Evolutionary conservation across 2,797 vertebrate species (phyloP), one percentile per base, ranked within the genome.

Genomic region (Pseudopleuronectes americanus): DNA sequence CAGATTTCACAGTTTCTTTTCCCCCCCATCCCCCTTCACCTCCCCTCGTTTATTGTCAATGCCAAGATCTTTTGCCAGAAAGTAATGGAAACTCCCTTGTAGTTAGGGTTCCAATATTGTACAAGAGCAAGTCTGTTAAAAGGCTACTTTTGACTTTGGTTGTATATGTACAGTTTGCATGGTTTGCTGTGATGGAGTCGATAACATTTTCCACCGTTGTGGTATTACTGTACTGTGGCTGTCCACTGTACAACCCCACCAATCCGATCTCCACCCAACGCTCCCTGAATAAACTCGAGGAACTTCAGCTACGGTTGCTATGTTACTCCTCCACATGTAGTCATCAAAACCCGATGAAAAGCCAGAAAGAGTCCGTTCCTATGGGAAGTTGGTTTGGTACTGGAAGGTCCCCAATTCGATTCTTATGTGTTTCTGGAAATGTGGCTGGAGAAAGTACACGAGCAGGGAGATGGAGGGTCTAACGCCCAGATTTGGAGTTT

Each of bases 1-100:
- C 66, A 87, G 79, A 90, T 93, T 91, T 92, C 84, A 88, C 75
- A 84, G 69, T 24, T 81, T 81, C 74, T 75, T 74, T 57, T 71
- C 28, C 36, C 73, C 17, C 41, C 16, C 14, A 24, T 16, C 57
- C 31, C 66, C 59, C 70, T 63, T 72, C 68, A 72, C 66, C 64
- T 67, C 57, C 68, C 79, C 79, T 66, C 66, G 14, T 91, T 87
- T 90, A 88, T 89, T 91, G 88, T 88, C 71, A 71, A 77, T 87
- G 85, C 89, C 83, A 85, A 86, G 85, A 92, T 90, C 81, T 86
- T 89, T 90, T 80, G 85, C 88, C 87, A 89, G 79, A 84, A 90
- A 89, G 87, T 90, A 92, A 93, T 89, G 85, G 89, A 93, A 92
- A 90, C 88, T 89, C 88, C 83, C 81, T 76, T 78, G 83, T 84